These are phyloP conservation scores for Argyrosomus regius DNA, from an alignment of 2,797 vertebrate genomes.

Conservation along the genomic window DNA sequence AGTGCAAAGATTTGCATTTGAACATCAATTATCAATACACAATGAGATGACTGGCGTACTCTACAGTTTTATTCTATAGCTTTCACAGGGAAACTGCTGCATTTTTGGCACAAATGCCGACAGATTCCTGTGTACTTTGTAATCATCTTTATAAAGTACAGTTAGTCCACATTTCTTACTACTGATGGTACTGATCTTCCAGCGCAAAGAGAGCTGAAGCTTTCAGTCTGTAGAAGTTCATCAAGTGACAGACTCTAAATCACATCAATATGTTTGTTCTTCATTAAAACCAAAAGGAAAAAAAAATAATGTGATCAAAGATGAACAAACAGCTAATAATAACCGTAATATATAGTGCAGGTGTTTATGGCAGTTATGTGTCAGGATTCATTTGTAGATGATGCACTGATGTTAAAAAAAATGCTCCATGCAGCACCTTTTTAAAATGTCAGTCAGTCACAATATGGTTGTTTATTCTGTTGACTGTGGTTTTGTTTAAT, in stretches of 20 bases:
- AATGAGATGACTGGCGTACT: slow-evolving; percentile 2
- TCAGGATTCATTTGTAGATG: slow-evolving; percentile 9
- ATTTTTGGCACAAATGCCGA: background rate
- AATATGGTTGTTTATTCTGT: slow-evolving; percentile 2
- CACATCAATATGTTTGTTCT: background rate
- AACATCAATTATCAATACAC: background rate
- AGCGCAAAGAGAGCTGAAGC: background rate
- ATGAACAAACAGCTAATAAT: background rate
- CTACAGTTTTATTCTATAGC: background rate
- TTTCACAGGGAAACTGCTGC: slow-evolving; percentile 6
- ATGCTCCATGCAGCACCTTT: background rate
- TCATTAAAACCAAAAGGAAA: background rate
- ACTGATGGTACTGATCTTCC: background rate
- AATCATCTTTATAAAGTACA: background rate
- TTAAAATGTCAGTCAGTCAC: background rate
- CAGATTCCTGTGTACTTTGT: background rate
- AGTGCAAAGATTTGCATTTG: slow-evolving; percentile 4
- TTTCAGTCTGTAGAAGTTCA: background rate
- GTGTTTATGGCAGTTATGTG: background rate
- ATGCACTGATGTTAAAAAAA: slow-evolving; percentile 26
- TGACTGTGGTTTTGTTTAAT: slow-evolving; percentile 16
- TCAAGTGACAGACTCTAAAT: background rate
- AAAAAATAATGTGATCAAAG: background rate
- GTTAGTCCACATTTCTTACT: background rate
- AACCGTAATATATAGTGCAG: background rate